Percentiles rank a stretch among this genome's conserved stretches.
Evolutionary conservation across 1,140 invertebrate genomes (phyloP).

Genomic region (Macrostomum lignano): DNA sequence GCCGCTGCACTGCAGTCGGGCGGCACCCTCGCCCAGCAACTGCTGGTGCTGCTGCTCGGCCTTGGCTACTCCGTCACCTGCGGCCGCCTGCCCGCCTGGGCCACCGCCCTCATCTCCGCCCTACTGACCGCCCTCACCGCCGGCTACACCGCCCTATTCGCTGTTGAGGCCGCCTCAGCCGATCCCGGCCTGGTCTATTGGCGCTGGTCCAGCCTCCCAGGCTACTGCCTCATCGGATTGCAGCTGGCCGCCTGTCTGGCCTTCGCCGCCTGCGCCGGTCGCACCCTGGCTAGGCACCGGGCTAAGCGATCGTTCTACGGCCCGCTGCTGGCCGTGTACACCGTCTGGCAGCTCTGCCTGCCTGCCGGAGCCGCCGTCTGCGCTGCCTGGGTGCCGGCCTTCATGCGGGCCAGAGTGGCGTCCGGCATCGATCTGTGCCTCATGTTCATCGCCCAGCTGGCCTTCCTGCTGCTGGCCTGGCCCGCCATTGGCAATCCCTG

Average conservation of each 20-base stretch:
- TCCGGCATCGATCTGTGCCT: constrained; percentile 46
- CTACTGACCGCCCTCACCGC: constrained; percentile 46
- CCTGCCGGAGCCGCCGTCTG: too few relatives aligned
- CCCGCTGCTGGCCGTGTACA: too few relatives aligned
- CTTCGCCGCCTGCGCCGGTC: constrained; percentile 43
- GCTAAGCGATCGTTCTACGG: too few relatives aligned
- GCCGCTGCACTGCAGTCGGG: too few relatives aligned
- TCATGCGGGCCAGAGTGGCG: constrained; percentile 62
- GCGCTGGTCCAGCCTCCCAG: constrained; percentile 55
- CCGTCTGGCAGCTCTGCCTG: too few relatives aligned
- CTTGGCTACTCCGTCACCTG: constrained; percentile 58
- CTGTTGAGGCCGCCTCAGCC: constrained; percentile 47
- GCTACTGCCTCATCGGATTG: constrained; percentile 48
- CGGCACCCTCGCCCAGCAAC: too few relatives aligned
- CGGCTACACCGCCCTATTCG: constrained; percentile 41
- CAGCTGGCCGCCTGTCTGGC: constrained; percentile 50
- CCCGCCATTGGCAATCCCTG: constrained; percentile 51
- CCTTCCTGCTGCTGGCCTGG: constrained; percentile 49
- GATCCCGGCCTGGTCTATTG: constrained; percentile 62
- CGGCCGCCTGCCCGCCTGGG: constrained; percentile 32
- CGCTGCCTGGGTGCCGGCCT: too few relatives aligned
- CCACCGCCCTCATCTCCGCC: constrained; percentile 43
- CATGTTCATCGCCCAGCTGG: constrained; percentile 42
- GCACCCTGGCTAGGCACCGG: too few relatives aligned
- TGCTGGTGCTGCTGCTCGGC: constrained; percentile 47